Percentiles rank a stretch among this genome's conserved stretches.
These are phyloP conservation scores for Drosophila anomalata DNA, from an alignment of 2,888 invertebrate genomes.

Conservation along the genomic window DNA sequence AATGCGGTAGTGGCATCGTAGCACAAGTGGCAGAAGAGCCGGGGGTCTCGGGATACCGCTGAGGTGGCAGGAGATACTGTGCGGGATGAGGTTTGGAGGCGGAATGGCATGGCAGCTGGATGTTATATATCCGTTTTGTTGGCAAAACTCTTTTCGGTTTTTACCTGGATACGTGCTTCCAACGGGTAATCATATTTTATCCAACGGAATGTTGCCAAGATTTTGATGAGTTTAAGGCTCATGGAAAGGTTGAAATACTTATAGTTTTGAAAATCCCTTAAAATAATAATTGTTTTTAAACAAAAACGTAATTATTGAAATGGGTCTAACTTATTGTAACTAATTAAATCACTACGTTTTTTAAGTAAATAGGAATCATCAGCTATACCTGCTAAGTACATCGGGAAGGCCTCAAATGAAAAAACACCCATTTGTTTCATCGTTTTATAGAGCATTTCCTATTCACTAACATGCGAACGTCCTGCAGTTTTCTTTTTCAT, in stretches of 20 bases:
- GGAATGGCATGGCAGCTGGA: conserved; percentile 2
- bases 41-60: conserved; percentile 19
- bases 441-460: background rate
- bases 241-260: too few species aligned
- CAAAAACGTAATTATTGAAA: background rate
- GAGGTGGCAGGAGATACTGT: conserved; percentile 33
- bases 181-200: conserved; percentile 7
- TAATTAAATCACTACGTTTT: too few species aligned
- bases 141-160: conserved; percentile 35
- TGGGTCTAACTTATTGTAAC: too few species aligned
- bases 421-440: too few species aligned
- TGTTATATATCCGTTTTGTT: conserved; percentile 41
- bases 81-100: background rate
- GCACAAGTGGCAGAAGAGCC: background rate
- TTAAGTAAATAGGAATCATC: too few species aligned
- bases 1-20: conserved; percentile 27
- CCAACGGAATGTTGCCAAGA: background rate
- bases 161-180: conserved; percentile 11
- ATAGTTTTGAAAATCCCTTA: background rate
- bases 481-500: conserved; percentile 2
- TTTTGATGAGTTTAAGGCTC: too few species aligned
- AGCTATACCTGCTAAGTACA: too few species aligned
- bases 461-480: background rate
- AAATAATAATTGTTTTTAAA: background rate
- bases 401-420: too few species aligned